These are phyloP conservation scores for Sepiola atlantica DNA, from an alignment of 2,888 invertebrate species.

Conservation along the genomic window DNA sequence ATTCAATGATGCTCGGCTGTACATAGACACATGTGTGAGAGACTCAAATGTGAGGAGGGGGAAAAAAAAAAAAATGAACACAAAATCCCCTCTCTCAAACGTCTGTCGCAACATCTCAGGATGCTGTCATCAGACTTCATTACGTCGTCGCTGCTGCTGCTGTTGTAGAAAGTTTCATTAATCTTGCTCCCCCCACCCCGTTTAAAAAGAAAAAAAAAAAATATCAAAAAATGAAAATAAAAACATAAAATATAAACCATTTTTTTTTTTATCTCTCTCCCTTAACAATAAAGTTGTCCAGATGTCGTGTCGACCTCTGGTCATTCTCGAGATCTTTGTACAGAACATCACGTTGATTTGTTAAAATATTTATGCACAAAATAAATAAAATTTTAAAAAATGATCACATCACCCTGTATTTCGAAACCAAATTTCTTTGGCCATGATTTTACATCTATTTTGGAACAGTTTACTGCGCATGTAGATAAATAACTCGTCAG, in stretches of 20 bases:
- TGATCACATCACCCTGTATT: neutral
- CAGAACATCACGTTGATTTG: slow-evolving; percentile 41
- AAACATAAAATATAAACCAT: neutral
- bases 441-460: slow-evolving; percentile 20
- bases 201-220: neutral
- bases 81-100: neutral
- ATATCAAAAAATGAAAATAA: neutral
- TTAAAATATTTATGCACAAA: slow-evolving; percentile 45
- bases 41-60: neutral
- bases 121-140: slow-evolving; percentile 4
- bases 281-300: neutral
- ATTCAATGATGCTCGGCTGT: neutral
- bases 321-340: neutral
- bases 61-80: neutral
- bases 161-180: neutral
- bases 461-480: slow-evolving; percentile 32
- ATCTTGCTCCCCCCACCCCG: neutral
- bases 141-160: neutral
- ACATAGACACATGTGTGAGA: neutral
- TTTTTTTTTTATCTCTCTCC: neutral
- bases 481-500: neutral
- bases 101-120: neutral
- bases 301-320: neutral
- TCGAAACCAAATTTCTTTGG: slow-evolving; percentile 11
- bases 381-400: slow-evolving; percentile 48